A percentile compares a stretch with the other conserved stretches of the same genome.
Evolutionary conservation across 2,797 vertebrate species (phyloP).

Genomic region (Gadopsis marmoratus): DNA sequence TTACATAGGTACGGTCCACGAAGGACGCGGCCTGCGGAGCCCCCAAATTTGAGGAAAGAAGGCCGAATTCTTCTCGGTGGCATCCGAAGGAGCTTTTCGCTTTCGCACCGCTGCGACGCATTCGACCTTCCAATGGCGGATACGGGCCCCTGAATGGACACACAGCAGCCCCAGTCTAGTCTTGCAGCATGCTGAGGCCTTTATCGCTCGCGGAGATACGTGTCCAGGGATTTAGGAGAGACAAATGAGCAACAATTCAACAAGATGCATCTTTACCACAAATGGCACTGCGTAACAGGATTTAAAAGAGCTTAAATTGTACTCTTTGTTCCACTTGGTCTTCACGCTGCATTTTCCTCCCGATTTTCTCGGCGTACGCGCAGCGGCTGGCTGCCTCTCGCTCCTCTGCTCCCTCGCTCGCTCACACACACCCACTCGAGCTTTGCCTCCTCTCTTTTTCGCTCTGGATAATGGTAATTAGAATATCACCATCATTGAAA

Average conservation of each 20-base stretch:
- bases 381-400: conserved; percentile 30
- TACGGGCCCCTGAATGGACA: too few relatives aligned
- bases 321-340: conserved; percentile 44
- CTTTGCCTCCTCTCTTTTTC: conserved; percentile 44
- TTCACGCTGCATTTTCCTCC: conserved; percentile 33
- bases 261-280: conserved; percentile 11
- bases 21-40: too few relatives aligned
- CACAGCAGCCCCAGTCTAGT: too few relatives aligned
- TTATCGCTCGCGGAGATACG: background rate
- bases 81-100: too few relatives aligned
- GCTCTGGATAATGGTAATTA: conserved; percentile 78
- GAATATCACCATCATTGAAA: conserved; percentile 82
- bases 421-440: conserved; percentile 53
- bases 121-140: too few relatives aligned
- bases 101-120: too few relatives aligned
- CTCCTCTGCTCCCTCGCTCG: conserved; percentile 36
- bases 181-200: background rate
- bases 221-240: conserved; percentile 14
- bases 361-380: conserved; percentile 20
- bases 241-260: conserved; percentile 17
- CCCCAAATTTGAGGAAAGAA: too few relatives aligned
- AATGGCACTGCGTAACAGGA: conserved; percentile 16
- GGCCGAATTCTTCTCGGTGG: too few relatives aligned
- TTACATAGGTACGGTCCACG: too few relatives aligned
- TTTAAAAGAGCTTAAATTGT: conserved; percentile 24